A percentile compares a stretch with the other conserved stretches of the same genome.
Conservation (phyloP, 2,113 vertebrate genomes). For the Electrona antarctica region DNA sequence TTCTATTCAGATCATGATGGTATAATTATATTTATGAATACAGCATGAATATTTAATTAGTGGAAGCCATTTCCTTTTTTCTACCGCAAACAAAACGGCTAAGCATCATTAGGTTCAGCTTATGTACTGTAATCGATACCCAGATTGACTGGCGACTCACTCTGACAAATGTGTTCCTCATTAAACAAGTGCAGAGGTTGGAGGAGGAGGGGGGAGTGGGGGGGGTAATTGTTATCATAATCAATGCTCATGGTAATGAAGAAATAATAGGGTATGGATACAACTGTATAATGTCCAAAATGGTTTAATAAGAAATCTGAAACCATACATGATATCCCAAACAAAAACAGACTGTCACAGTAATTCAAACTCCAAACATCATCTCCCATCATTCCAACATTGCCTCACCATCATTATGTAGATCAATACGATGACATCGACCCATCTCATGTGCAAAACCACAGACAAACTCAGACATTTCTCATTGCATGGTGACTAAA, state of each 20-base stretch:
- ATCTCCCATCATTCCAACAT: constrained; percentile 19
- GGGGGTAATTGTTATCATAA: too few species aligned
- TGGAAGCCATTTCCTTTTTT: constrained; percentile 44
- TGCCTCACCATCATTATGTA: constrained; percentile 43
- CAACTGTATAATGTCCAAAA: too few species aligned
- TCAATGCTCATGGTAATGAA: too few species aligned
- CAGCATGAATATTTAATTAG: constrained; percentile 52
- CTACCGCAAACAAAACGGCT: constrained; percentile 34
- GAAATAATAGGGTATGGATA: too few species aligned
- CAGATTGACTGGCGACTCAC: neutral
- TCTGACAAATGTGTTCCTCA: neutral
- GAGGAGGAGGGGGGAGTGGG: too few species aligned
- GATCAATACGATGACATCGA: constrained; percentile 55
- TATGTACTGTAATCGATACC: neutral
- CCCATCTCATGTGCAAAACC: constrained; percentile 54
- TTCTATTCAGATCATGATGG: constrained; percentile 42
- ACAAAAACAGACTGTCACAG: constrained; percentile 3
- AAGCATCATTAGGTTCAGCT: neutral
- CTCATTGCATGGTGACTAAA: constrained; percentile 2
- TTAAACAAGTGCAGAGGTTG: too few species aligned
- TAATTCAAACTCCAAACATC: constrained; percentile 12
- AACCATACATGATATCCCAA: constrained; percentile 5
- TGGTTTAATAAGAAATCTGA: constrained; percentile 7
- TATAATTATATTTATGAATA: constrained; percentile 65
- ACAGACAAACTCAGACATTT: constrained; percentile 51